Percentiles rank a stretch among this genome's conserved stretches.
These are phyloP conservation scores for Ganaspis brasiliensis DNA, from an alignment of 2,888 invertebrate species.

Conservation along the genomic window DNA sequence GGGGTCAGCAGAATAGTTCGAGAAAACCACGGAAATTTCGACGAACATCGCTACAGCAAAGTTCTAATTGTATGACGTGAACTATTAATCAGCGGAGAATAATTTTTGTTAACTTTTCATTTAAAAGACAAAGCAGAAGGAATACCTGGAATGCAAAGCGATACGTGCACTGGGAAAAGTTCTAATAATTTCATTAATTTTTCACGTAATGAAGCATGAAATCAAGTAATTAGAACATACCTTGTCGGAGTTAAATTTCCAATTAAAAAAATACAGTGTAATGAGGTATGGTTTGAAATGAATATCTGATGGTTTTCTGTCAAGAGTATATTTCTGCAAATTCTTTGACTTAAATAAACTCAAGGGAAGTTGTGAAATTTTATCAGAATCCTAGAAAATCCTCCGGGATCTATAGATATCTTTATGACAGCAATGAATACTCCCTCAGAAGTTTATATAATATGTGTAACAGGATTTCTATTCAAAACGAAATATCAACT, in stretches of 20 bases:
- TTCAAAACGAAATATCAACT: not conserved
- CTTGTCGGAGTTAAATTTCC: not conserved
- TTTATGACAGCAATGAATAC: not conserved
- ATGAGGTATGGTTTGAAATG: too few relatives aligned
- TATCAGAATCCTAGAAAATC: not conserved
- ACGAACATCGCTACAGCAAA: not conserved
- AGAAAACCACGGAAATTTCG: slow-evolving; percentile 35
- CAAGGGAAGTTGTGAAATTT: not conserved
- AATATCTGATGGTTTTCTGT: not conserved
- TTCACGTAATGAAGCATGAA: too few relatives aligned
- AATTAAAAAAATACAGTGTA: not conserved
- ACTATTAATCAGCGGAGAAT: not conserved
- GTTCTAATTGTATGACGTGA: not conserved
- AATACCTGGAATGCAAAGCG: too few relatives aligned
- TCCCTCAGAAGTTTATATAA: not conserved
- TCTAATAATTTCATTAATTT: too few relatives aligned
- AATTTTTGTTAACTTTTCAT: not conserved
- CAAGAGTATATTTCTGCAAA: not conserved
- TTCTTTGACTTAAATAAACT: not conserved
- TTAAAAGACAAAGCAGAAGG: not conserved
- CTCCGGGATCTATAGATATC: slow-evolving; percentile 7
- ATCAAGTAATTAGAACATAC: too few relatives aligned
- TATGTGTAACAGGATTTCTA: not conserved
- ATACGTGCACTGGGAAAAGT: too few relatives aligned
- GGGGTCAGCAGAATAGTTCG: slow-evolving; percentile 17